Evolutionary conservation across 64 coral and sea anemone species (phyloP), one percentile per base, ranked within the genome.

Genomic region (Orbicella faveolata): DNA sequence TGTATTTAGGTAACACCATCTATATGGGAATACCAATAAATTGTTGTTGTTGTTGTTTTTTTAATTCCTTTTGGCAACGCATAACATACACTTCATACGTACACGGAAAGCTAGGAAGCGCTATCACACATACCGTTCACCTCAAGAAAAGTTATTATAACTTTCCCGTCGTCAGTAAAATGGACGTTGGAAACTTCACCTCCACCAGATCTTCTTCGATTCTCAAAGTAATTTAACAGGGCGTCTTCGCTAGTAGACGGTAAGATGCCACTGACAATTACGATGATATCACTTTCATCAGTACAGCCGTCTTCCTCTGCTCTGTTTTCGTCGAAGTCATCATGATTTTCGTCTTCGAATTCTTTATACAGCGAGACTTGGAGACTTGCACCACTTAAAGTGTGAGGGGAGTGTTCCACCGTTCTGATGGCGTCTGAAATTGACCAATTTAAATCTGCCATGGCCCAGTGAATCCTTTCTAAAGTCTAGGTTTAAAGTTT

Each of bases 211-310:
- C 88, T 52, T 3, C 88, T 65, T 36, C 66, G 1, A 61, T 94
- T 94, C 23, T 94, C 93, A 63, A 94, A 90, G 75, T 94, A 94
- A 19, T 83, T 80, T 20, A 15, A 14, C 12, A 94, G 18, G 2
- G 93, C 18, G 63, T 94, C 84, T 39, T 91, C 79, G 36, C 83
- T 90, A 23, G 89, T 88, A 33, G 64, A 80, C 0, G 66, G 1
- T 30, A 65, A 39, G 61, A 94, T 72, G 18, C 68, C 93, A 57
- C 59, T 87, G n/a, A 91, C 55, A 39, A 89, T 66, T 21, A 83
- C 68, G 34, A 36, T 83, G 30, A 83, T 4, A 0, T 6, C 34
- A 21, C 68, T 30, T n/a, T 83, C 80, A 1, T 83, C 62, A 7
- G 18, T 1, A 6, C 6, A 19, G 64, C 6, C 25, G 17, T 82